Evolutionary conservation across 1,140 invertebrate genomes (phyloP), one percentile per base, ranked within the genome.

Genomic region (Eubasilissa regina): DNA sequence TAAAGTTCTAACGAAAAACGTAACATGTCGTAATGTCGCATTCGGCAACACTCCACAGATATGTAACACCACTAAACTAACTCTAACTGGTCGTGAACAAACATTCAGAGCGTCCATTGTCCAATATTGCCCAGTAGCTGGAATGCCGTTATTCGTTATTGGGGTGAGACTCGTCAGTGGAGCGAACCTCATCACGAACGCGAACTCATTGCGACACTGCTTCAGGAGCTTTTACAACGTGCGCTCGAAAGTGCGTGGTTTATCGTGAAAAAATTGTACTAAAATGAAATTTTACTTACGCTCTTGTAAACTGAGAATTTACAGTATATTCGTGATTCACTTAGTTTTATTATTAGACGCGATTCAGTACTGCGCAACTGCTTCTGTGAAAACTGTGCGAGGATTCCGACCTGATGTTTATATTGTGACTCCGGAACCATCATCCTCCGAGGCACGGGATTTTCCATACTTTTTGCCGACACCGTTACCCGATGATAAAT

Each of bases 111-210:
- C 25, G 64, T 15, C 35, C 15, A 75, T 17, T 4, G 10, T 75
- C 17, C 72, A 62, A 82, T 79, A 66, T 64, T 66, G 77, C 21
- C 47, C 60, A 55, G 43, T 48, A 48, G 77, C 55, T 47, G 17
- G 47, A 68, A 51, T 82, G 77, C 81, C 77, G 81, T 75, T 82
- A 82, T 35, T 66, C 56, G 66, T 80, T 76, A 82, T 80, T 78
- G 56, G 81, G 78, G 81, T 82, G 75, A 82, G 66, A 77, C 74
- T 78, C 72, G 15, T 19, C 8, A 13, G 10, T 43, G 44, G 45
- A 77, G n/a, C 13, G 35, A 13, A 21, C 44, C 35, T 56, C n/a
- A 51, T 76, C 74, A 56, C 58, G 21, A 19, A 21, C 17, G 55
- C 60, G 7, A 51, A 1, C 12, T 43, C 17, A 43, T 68, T 60